Evolutionary conservation across 1,140 invertebrate genomes (phyloP), one percentile per base, ranked within the genome.

Genomic region (Drosophila santomea): DNA sequence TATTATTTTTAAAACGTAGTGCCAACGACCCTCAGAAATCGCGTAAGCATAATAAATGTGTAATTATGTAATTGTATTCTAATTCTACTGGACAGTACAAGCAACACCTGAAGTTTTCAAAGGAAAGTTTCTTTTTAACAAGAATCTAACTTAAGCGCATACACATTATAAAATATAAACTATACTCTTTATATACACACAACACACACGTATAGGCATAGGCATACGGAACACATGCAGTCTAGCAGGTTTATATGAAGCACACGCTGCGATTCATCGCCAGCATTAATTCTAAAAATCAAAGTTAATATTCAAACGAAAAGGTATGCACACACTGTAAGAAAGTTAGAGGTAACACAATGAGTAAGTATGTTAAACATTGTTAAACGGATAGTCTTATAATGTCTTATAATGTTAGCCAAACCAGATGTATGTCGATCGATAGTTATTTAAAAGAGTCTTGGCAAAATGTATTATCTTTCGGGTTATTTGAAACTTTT

Each of bases 31-130:
- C 44, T 68, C 43, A 60, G 41, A 62, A 39, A 56, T 36, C 60
- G 61, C 63, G 57, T 39, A 62, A 15, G 36, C 35, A 38, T 51
- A 44, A 20, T 43, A 32, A 73, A 61, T 43, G 59, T 71, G 58
- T 81, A 78, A 79, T 59, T 73, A 68, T 80, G 43, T 69, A 64
- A 78, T 72, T 80, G 62, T 74, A 80, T 74, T 84, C 50, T 62
- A 88, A 83, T 73, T 89, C 71, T 89, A 85, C 89, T 91, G 89
- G 84, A 91, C 72, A 91, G 89, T 91, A 91, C 89, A 91, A 91
- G 85, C 72, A 83, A 83, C 80, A 91, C 89, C 89, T 91, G 89
- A 91, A 89, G 89, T 89, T 91, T 91, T 91, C 89, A 91, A 91
- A 91, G 68, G 84, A 84, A 88, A 85, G 89, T 91, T 91, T 91